Conservation (phyloP, 2,113 vertebrate species). For the Apodemus speciosus region DNA sequence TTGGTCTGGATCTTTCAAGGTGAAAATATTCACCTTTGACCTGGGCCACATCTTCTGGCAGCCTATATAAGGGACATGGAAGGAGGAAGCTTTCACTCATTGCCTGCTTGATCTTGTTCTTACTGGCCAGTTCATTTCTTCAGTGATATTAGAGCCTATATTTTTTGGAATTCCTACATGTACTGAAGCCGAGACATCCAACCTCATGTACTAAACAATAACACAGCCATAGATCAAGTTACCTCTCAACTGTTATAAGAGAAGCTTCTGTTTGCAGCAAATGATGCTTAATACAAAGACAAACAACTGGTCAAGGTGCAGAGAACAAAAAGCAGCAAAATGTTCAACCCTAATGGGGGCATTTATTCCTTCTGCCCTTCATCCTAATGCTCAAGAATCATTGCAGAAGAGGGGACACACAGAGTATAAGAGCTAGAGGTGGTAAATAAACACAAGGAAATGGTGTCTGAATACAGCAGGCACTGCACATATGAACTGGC, state of each 20-base stretch:
- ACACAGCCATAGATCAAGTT: background rate
- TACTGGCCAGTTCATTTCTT: background rate
- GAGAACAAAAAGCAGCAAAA: background rate
- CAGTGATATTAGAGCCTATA: background rate
- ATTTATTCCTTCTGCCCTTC: background rate
- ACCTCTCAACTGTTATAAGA: background rate
- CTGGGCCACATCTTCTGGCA: background rate
- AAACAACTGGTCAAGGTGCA: background rate
- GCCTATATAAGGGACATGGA: background rate
- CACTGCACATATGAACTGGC: too few species aligned
- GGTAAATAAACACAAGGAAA: background rate
- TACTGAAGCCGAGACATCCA: background rate
- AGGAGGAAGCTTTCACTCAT: background rate
- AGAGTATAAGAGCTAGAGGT: background rate
- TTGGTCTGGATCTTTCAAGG: background rate
- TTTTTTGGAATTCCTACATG: background rate
- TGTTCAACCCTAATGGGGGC: background rate
- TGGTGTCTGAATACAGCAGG: background rate
- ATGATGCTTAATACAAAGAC: background rate
- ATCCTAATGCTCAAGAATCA: background rate
- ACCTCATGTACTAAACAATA: background rate
- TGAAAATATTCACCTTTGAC: background rate
- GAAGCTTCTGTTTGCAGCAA: background rate
- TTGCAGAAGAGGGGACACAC: background rate
- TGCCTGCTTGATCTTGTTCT: background rate